phyloP scores from a whole-genome alignment of 2,113 vertebrate species.

The Platycercus adscitus region DNA sequence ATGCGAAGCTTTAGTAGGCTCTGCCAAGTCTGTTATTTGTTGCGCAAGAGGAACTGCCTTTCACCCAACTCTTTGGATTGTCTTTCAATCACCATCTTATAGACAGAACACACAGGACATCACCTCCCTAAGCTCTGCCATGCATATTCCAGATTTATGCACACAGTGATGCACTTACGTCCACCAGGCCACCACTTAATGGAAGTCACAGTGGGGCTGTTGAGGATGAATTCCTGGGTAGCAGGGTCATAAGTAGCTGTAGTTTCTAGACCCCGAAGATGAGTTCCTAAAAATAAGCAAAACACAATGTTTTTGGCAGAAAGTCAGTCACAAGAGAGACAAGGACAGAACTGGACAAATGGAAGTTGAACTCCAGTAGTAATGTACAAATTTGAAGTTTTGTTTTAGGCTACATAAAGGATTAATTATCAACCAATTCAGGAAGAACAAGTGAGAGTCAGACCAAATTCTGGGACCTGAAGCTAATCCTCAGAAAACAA shows the following conservation, averaged over 20 bases:
- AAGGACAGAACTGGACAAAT: not conserved
- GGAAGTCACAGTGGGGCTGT: conserved; percentile 95
- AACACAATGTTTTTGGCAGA: not conserved
- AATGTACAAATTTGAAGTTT: not conserved
- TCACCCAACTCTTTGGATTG: not conserved
- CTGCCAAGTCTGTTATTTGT: not conserved
- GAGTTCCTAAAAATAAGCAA: conserved; percentile 82
- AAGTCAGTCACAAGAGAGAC: not conserved
- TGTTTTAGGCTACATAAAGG: not conserved
- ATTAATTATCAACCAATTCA: not conserved
- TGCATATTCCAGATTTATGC: not conserved
- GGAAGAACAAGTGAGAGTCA: not conserved
- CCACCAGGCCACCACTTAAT: conserved; percentile 99
- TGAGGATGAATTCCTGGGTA: conserved; percentile 94
- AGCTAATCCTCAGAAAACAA: not conserved
- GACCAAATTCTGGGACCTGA: not conserved
- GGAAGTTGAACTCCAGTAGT: conserved; percentile 42
- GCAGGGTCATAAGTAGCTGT: conserved; percentile 93
- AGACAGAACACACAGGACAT: not conserved
- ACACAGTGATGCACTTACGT: conserved; percentile 80
- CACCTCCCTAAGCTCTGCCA: not conserved
- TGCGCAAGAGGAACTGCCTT: not conserved
- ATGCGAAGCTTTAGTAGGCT: not conserved
- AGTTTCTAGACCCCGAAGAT: conserved; percentile 93
- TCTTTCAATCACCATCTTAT: not conserved